phyloP scores from a whole-genome alignment of 2,888 invertebrate genomes.

The Lepidochitona cinerea region DNA sequence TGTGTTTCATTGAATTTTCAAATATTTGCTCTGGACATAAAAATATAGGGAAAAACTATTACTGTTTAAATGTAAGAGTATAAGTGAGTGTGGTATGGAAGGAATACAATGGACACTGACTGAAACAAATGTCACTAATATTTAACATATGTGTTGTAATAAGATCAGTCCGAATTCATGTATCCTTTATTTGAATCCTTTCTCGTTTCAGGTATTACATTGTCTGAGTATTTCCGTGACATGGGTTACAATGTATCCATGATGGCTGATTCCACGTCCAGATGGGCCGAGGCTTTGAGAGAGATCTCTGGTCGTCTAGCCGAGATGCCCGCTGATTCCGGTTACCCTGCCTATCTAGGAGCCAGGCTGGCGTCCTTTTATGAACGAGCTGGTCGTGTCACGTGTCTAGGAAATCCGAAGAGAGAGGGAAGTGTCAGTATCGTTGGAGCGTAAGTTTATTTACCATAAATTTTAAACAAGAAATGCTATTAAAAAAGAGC shows the following conservation, averaged over 20 bases:
- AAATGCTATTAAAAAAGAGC: too few species aligned
- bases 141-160: too few species aligned
- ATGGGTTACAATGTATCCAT: conserved; percentile 99
- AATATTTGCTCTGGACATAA: too few species aligned
- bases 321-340: conserved; percentile 98
- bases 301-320: conserved; percentile 99
- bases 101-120: too few species aligned
- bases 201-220: conserved; percentile 84
- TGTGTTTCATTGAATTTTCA: too few species aligned
- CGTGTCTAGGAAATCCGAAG: conserved; percentile 97
- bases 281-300: conserved; percentile 99
- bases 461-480: too few species aligned
- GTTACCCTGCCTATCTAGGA: conserved; percentile 99
- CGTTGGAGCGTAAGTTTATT: conserved; percentile 87
- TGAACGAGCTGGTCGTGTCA: conserved; percentile 98
- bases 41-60: too few species aligned
- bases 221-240: conserved; percentile 97
- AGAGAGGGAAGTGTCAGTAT: conserved; percentile 99
- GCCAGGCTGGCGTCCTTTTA: conserved; percentile 99
- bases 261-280: conserved; percentile 99
- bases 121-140: too few species aligned
- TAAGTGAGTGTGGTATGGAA: too few species aligned
- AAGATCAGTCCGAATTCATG: too few species aligned
- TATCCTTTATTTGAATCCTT: too few species aligned
- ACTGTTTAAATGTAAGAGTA: too few species aligned